Conservation (phyloP, 1,140 invertebrate genomes). For the Thaumetopoea pityocampa region DNA sequence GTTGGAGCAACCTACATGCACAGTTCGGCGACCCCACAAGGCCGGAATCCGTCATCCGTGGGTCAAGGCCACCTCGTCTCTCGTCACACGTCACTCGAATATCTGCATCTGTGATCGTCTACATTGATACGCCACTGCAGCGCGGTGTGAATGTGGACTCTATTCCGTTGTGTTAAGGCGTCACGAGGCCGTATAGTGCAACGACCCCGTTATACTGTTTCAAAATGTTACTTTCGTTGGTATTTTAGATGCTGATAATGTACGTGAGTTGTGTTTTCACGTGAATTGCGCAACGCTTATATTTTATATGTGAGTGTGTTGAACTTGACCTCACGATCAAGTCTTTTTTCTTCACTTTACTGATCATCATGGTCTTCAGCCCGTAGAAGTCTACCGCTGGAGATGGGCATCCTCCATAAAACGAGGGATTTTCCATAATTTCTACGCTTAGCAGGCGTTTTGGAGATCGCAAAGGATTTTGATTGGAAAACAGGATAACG, state of each 20-base stretch:
- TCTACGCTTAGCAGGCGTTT: no score
- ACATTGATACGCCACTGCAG: conserved; percentile 47
- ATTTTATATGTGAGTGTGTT: background rate
- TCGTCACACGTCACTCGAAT: conserved; percentile 52
- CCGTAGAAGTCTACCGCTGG: no score
- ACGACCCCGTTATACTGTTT: conserved; percentile 42
- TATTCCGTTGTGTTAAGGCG: conserved; percentile 40
- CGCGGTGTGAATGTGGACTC: conserved; percentile 33
- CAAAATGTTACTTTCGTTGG: conserved; percentile 55
- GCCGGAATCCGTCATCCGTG: conserved; percentile 64
- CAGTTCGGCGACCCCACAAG: conserved; percentile 60
- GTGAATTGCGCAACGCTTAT: conserved; percentile 11
- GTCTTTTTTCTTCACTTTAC: no score
- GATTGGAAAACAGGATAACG: no score
- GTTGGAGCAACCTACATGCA: conserved; percentile 46
- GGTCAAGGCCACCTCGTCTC: conserved; percentile 59
- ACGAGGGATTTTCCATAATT: no score
- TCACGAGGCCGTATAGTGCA: conserved; percentile 51
- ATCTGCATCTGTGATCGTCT: conserved; percentile 69
- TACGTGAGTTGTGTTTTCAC: conserved; percentile 6
- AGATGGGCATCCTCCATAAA: no score
- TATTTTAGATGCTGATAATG: conserved; percentile 38
- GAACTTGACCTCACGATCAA: no score
- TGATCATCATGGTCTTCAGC: no score
- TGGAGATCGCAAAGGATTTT: no score